Conservation (phyloP, 2,888 invertebrate species). For the Mantis religiosa region DNA sequence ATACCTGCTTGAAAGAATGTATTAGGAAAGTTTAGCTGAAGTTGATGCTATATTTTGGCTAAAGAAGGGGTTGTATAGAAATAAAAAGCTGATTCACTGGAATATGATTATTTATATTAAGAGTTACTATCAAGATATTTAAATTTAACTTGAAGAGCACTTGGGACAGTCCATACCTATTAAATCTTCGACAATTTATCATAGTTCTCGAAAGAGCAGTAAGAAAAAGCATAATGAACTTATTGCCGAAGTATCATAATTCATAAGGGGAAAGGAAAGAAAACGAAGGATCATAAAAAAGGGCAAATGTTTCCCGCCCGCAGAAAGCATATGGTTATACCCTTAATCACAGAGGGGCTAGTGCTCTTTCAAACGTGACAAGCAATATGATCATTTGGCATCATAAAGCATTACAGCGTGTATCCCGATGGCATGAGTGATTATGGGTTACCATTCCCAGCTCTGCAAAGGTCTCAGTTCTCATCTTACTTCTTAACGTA, state of each 20-base stretch:
- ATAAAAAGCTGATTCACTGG: no score
- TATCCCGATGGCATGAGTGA: not conserved
- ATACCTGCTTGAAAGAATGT: no score
- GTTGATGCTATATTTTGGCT: no score
- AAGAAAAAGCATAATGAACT: not conserved
- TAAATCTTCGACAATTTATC: not conserved
- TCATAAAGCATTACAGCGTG: conserved; percentile 5
- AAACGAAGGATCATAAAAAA: not conserved
- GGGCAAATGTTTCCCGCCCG: not conserved
- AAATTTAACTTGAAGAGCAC: no score
- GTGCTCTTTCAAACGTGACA: conserved; percentile 7
- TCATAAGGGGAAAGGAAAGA: not conserved
- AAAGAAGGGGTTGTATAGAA: no score
- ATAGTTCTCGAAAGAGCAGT: not conserved
- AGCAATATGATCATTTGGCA: not conserved
- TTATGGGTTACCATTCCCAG: not conserved
- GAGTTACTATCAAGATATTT: no score
- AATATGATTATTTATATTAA: no score
- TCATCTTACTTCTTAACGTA: not conserved
- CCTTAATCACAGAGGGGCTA: not conserved
- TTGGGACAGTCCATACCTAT: not conserved
- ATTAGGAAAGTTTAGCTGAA: no score
- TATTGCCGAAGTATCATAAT: not conserved
- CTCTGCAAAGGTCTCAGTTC: not conserved
- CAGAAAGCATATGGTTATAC: not conserved